Evolutionary conservation across 2,113 vertebrate genomes (phyloP), one percentile per base, ranked within the genome.

Genomic region (Martes martes): DNA sequence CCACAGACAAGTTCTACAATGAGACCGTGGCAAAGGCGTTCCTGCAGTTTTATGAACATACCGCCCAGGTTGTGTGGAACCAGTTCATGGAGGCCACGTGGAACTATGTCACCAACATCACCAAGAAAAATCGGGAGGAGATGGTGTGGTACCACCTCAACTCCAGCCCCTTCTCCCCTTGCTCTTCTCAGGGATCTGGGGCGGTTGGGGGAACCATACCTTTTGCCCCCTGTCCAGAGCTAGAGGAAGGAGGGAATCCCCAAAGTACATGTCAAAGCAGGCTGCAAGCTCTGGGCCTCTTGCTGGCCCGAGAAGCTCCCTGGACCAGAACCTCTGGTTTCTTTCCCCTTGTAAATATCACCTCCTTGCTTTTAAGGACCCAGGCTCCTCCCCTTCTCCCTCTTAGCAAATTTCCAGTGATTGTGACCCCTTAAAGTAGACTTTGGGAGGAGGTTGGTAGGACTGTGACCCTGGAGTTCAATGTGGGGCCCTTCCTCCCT

Each of bases 41-140:
- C 97, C 95, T 99, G 93, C 69, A 97, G 0, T 96, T 99, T 42
- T 99, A 99, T 98, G 99, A 99, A 97, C 97, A 82, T 4, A 99
- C 99, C 0, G 99, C 99, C 0, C 99, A 99, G 97, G 83, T 18
- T 28, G 99, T 99, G 86, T 99, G 99, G 99, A 99, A 99, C 0
- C 96, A 99, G 78, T 99, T 99, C 98, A 99, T 99, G 0, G 99
- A 99, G 97, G 99, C 99, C 4, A 99, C 99, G 39, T 99, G 99
- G 99, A 93, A 96, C 55, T 99, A 99, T 98, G 99, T 99, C 98
- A 99, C 99, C 21, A 98, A 99, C 98, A 99, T 99, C 98, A 99
- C 98, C 0, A 98, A 99, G 8, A n/a, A 97, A 76, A 99, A 99
- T 98, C 99, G 98, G 94, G 31, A 99, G 80, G 94, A 98, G 59